Evolutionary conservation across 2,797 vertebrate species (phyloP).

Genomic region (Darevskia nairensis): DNA sequence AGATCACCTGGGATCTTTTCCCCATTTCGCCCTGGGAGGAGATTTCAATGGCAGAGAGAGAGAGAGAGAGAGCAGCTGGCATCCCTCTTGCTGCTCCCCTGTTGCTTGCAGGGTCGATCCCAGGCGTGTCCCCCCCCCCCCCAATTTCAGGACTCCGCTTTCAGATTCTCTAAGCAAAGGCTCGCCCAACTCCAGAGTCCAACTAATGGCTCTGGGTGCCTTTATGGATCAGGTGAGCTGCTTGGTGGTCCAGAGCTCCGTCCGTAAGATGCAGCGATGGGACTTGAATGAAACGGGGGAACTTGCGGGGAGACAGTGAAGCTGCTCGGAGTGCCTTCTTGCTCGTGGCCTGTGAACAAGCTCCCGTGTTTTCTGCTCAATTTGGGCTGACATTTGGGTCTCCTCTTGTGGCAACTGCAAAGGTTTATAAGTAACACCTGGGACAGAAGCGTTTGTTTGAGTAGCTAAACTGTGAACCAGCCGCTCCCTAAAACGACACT

Average conservation of each 20-base stretch:
- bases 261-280: background rate
- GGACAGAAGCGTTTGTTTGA: background rate
- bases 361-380: too few species aligned
- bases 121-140: too few species aligned
- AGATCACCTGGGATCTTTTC: background rate
- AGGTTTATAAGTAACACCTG: background rate
- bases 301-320: background rate
- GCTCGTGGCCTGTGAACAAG: background rate
- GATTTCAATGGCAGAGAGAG: too few species aligned
- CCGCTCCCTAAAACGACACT: background rate
- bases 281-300: background rate
- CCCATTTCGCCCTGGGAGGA: too few species aligned
- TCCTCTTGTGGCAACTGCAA: background rate
- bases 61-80: background rate
- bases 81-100: background rate
- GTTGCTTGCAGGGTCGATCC: background rate
- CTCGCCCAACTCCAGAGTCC: background rate
- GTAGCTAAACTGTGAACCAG: background rate
- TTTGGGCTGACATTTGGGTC: background rate
- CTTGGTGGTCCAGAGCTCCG: background rate
- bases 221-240: background rate
- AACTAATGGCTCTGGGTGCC: background rate
- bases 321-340: background rate
- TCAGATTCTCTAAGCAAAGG: background rate
- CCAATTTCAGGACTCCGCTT: background rate